Conservation (phyloP, 1,140 invertebrate species). For the Tetramorium alpestre region DNA sequence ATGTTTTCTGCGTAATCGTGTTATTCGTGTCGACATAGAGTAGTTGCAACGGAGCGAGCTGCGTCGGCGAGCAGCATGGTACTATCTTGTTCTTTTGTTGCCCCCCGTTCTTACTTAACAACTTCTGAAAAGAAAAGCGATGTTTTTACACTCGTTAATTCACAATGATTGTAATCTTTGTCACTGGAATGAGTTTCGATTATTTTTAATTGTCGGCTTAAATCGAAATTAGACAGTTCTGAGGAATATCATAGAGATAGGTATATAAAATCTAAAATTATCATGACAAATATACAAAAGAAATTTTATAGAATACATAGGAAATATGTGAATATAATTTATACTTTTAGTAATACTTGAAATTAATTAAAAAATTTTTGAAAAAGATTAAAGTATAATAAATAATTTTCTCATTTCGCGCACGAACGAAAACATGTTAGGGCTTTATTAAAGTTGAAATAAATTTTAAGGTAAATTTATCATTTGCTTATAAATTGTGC, state of each 20-base stretch:
- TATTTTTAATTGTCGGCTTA: background rate
- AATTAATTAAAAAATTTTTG: too few relatives aligned
- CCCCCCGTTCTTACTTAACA: conserved; percentile 76
- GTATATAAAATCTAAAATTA: background rate
- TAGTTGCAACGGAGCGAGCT: conserved; percentile 91
- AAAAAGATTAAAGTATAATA: too few relatives aligned
- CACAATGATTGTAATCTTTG: background rate
- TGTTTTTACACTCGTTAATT: conserved; percentile 12
- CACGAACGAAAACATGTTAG: too few relatives aligned
- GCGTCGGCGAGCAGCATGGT: conserved; percentile 92
- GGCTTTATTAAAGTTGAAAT: background rate
- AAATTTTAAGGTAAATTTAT: background rate
- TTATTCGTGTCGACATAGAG: conserved; percentile 91
- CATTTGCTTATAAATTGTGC: background rate
- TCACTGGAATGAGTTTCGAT: background rate
- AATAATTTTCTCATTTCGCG: too few relatives aligned
- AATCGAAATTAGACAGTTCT: background rate
- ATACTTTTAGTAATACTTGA: too few relatives aligned
- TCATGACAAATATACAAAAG: background rate
- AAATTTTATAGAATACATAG: background rate
- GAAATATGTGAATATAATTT: too few relatives aligned
- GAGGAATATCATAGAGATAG: background rate
- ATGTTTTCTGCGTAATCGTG: conserved; percentile 90
- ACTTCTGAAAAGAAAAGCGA: conserved; percentile 85
- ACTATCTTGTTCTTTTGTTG: conserved; percentile 87